phyloP scores from a whole-genome alignment of 2,888 invertebrate genomes.

The Ornithoptera alexandrae region DNA sequence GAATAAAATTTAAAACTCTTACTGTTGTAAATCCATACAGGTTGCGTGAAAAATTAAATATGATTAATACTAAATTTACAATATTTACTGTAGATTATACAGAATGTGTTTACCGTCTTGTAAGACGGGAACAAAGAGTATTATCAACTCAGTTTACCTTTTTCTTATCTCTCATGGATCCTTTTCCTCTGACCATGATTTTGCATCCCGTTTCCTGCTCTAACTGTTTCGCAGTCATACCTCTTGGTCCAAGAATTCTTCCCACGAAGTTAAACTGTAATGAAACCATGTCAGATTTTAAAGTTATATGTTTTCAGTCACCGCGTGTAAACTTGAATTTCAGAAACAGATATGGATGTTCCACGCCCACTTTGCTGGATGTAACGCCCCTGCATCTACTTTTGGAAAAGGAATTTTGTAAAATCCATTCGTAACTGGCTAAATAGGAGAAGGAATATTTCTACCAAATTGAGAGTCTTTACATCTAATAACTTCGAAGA shows the following conservation, averaged over 20 bases:
- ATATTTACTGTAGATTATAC: constrained; percentile 13
- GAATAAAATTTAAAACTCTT: constrained; percentile 16
- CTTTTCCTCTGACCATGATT: constrained; percentile 99
- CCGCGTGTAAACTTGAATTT: no score
- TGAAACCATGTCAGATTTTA: constrained; percentile 41
- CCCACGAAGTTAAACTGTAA: constrained; percentile 99
- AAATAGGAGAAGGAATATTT: no score
- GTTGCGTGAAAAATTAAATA: constrained; percentile 25
- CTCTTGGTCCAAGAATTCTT: constrained; percentile 98
- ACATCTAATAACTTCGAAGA: no score
- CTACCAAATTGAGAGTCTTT: no score
- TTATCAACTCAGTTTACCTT: constrained; percentile 85
- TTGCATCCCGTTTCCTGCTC: constrained; percentile 99
- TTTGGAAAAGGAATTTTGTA: no score
- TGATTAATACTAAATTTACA: constrained; percentile 15
- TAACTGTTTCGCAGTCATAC: constrained; percentile 99
- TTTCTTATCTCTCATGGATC: constrained; percentile 99
- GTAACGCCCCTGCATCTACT: no score
- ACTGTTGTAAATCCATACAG: constrained; percentile 9
- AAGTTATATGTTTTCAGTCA: no score
- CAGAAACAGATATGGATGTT: no score
- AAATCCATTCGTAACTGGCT: no score
- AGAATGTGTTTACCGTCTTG: constrained; percentile 14
- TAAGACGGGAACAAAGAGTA: constrained; percentile 25
- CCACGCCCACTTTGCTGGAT: no score